These are phyloP conservation scores for Bugula neritina DNA, from an alignment of 2,888 invertebrate species.

Conservation along the genomic window DNA sequence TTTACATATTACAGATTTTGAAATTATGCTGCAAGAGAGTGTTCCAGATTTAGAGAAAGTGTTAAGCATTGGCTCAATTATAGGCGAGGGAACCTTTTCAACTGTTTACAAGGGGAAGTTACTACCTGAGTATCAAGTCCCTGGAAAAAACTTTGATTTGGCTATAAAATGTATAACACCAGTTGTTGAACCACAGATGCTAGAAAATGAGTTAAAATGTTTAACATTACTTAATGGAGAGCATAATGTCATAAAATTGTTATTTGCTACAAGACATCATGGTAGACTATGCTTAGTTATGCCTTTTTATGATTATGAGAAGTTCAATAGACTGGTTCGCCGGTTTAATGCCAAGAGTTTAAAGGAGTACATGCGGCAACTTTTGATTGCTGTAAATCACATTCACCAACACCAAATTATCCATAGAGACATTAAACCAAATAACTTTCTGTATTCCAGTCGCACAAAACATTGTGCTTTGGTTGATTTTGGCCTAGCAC, in stretches of 20 bases:
- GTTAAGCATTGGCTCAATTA: neutral
- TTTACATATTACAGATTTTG: too few species aligned
- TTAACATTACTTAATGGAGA: constrained; percentile 62
- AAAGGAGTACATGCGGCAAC: constrained; percentile 71
- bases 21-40: neutral
- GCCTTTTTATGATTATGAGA: constrained; percentile 79
- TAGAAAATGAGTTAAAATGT: constrained; percentile 23
- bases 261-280: constrained; percentile 68
- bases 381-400: constrained; percentile 69
- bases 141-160: too few species aligned
- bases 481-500: constrained; percentile 85
- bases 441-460: constrained; percentile 80
- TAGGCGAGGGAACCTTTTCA: constrained; percentile 17
- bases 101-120: constrained; percentile 11
- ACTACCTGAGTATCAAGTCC: neutral
- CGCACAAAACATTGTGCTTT: constrained; percentile 59
- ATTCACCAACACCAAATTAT: constrained; percentile 80
- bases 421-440: constrained; percentile 84
- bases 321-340: constrained; percentile 57
- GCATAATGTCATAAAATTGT: constrained; percentile 74
- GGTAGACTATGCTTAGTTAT: constrained; percentile 80
- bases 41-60: constrained; percentile 1
- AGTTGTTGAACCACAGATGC: constrained; percentile 1
- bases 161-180: constrained; percentile 23
- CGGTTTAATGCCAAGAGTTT: constrained; percentile 58